phyloP scores from a whole-genome alignment of 2,888 invertebrate species.

The Drosophila austrosaltans region DNA sequence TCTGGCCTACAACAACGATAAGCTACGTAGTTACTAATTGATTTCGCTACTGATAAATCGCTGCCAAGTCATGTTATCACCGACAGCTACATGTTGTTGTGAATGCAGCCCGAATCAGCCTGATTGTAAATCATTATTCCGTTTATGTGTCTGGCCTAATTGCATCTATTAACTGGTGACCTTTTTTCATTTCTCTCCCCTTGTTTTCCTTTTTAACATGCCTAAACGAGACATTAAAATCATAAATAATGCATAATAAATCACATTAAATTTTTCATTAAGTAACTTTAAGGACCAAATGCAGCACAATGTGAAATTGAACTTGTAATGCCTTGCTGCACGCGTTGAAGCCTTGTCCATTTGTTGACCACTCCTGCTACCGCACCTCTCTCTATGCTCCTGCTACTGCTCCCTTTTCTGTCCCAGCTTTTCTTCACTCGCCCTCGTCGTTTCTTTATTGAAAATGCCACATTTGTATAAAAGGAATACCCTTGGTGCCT shows the following conservation, averaged over 20 bases:
- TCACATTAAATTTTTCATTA: slow-evolving; percentile 33
- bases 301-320: slow-evolving; percentile 40
- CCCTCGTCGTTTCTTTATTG: slow-evolving; percentile 13
- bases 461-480: slow-evolving; percentile 52
- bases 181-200: slow-evolving; percentile 18
- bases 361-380: slow-evolving; percentile 46
- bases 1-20: slow-evolving; percentile 43
- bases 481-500: slow-evolving; percentile 67
- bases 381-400: not conserved
- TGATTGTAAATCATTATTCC: slow-evolving; percentile 65
- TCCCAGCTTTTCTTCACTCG: slow-evolving; percentile 19
- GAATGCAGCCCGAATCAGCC: slow-evolving; percentile 32
- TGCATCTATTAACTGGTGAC: slow-evolving; percentile 42
- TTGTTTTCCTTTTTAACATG: not conserved
- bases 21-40: slow-evolving; percentile 74
- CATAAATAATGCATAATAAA: slow-evolving; percentile 38
- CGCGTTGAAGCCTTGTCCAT: slow-evolving; percentile 53
- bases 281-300: slow-evolving; percentile 30
- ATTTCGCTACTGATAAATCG: slow-evolving; percentile 73
- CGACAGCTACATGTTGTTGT: slow-evolving; percentile 55
- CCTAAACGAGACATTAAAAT: slow-evolving; percentile 25
- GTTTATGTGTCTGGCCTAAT: slow-evolving; percentile 64
- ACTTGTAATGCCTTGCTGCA: slow-evolving; percentile 44
- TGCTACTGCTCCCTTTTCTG: not conserved
- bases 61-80: slow-evolving; percentile 52